Conservation (phyloP, 1,140 invertebrate genomes). For the Drosophila rhopaloa region DNA sequence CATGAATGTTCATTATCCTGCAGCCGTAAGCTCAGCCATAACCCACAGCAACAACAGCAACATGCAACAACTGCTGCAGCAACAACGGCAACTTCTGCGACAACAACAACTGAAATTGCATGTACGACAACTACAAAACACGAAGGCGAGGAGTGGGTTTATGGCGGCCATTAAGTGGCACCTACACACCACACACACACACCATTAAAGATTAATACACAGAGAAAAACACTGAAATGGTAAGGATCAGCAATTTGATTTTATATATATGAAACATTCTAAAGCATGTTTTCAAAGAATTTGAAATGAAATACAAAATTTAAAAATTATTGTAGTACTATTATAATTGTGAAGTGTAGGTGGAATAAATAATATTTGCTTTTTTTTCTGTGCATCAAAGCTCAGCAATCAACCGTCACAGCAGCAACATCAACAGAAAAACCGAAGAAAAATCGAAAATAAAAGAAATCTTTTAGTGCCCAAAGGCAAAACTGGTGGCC, state of each 20-base stretch:
- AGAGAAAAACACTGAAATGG: neutral
- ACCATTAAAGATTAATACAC: neutral
- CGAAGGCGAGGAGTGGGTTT: constrained; percentile 59
- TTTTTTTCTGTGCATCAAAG: constrained; percentile 3
- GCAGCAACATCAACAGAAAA: constrained; percentile 12
- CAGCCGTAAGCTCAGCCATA: constrained; percentile 41
- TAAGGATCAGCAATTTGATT: no score
- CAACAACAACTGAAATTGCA: constrained; percentile 55
- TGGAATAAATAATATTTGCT: no score
- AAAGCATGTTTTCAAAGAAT: no score
- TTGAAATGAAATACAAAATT: no score
- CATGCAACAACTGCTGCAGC: constrained; percentile 28
- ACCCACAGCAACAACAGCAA: constrained; percentile 43
- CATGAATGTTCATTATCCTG: constrained; percentile 81
- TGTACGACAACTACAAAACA: constrained; percentile 49
- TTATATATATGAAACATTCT: no score
- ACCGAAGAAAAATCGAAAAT: constrained; percentile 34
- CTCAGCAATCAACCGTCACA: constrained; percentile 23
- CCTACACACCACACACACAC: constrained; percentile 39
- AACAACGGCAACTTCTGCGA: constrained; percentile 35
- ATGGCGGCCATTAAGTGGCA: constrained; percentile 74
- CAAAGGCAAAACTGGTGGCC: constrained; percentile 50
- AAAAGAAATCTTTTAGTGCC: constrained; percentile 54
- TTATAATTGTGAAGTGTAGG: no score
- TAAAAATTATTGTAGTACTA: no score